Evolutionary conservation across 2,888 invertebrate species (phyloP), one percentile per base, ranked within the genome.

Genomic region (Ptilodon capucinus): DNA sequence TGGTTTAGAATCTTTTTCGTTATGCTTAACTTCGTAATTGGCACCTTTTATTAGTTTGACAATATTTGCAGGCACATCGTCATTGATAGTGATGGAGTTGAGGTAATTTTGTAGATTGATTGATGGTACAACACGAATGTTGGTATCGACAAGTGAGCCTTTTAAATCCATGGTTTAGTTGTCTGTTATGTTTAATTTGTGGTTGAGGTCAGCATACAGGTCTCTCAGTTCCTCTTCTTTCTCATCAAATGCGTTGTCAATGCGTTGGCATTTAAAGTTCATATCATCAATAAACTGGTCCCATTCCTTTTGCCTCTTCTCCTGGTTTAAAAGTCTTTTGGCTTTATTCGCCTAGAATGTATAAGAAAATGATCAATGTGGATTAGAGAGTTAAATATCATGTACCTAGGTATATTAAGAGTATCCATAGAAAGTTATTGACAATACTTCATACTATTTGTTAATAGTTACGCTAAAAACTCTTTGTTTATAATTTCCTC

Each of bases 221-320:
- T 95, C 94, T 59, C 92, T 87, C 4, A 97, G 84, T 84, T 96
- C 95, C 72, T 94, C 94, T 84, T 97, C 95, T 81, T 96, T 96
- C 71, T 94, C 93, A 74, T 94, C 93, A 87, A 95, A 96, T 34
- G 94, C 93, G 76, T 93, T 93, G 71, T 97, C 95, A 60, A 97
- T 94, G 76, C 94, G 92, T 61, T 93, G 90, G 79, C 95, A 96
- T 70, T 94, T 95, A 61, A 94, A 92, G 71, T 94, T 94, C 87
- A 97, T 94, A 81, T 95, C 94, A 91, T 94, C 94, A 81, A 96
- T 93, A 74, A 97, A 96, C 57, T 92, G 92, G 68, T 94, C 92
- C 94, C 95, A 96, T 81, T 95, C 94, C 43, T 83, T 84, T 62
- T 83, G 74, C 39, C 91, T 79, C 52, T 78, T 83, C 36, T 79